phyloP scores from a whole-genome alignment of 1,140 invertebrate species.

The Triops longicaudatus region DNA sequence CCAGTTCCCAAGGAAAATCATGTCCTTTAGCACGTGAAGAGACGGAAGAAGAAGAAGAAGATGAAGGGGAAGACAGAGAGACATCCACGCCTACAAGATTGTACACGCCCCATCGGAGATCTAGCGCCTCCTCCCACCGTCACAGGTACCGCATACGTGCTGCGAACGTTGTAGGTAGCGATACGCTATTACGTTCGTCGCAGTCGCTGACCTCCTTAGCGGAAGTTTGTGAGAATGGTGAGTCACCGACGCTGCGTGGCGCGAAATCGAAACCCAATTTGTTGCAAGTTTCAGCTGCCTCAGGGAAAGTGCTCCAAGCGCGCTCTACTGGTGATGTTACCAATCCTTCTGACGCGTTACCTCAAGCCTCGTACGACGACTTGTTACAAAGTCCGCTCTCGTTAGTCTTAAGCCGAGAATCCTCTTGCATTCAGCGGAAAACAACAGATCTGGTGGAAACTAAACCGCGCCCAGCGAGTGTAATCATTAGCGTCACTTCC shows the following conservation, averaged over 20 bases:
- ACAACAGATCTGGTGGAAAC: not conserved
- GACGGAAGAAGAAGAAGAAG: not conserved
- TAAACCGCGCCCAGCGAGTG: not conserved
- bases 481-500: not conserved
- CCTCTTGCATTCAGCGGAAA: not conserved
- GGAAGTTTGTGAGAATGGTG: constrained; percentile 22
- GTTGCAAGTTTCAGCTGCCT: not conserved
- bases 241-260: not conserved
- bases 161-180: constrained; percentile 16
- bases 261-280: not conserved
- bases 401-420: not conserved
- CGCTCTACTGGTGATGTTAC: not conserved
- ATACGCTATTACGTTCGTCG: constrained; percentile 19
- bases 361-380: constrained; percentile 4
- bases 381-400: not conserved
- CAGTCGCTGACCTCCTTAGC: constrained; percentile 25
- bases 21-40: not conserved
- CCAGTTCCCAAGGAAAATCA: not conserved
- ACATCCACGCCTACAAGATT: not conserved
- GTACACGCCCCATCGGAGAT: not conserved
- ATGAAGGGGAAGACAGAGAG: not conserved
- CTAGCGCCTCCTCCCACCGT: not conserved
- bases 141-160: not conserved
- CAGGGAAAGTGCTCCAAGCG: constrained; percentile 15
- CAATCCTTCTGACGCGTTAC: not conserved